phyloP scores from a whole-genome alignment of 2,888 invertebrate species.

The Caenorhabditis japonica region DNA sequence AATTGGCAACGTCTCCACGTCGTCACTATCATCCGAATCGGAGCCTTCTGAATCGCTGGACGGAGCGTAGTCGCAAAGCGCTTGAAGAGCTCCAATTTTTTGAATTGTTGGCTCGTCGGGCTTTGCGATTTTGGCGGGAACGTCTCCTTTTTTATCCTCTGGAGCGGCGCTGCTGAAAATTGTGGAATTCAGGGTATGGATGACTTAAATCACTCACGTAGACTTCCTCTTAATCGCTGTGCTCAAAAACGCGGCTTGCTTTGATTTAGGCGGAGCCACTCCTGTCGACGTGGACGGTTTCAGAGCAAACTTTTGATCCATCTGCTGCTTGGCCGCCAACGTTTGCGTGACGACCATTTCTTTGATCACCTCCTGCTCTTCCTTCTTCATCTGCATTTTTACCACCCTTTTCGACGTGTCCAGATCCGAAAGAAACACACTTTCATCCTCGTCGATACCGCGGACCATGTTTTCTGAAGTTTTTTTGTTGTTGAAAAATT shows the following conservation, averaged over 20 bases:
- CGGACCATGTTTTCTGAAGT: constrained; percentile 82
- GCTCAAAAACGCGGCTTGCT: constrained; percentile 60
- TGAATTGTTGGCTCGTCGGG: constrained; percentile 56
- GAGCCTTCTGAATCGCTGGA: constrained; percentile 78
- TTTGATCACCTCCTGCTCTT: constrained; percentile 66
- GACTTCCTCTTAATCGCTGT: constrained; percentile 48
- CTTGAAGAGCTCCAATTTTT: constrained; percentile 85
- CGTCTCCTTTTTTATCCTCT: constrained; percentile 38
- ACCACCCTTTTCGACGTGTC: constrained; percentile 77
- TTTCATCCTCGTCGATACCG: constrained; percentile 95
- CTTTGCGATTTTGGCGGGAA: constrained; percentile 27
- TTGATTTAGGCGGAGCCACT: constrained; percentile 40
- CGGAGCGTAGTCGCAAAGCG: constrained; percentile 86
- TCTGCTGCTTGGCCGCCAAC: constrained; percentile 26
- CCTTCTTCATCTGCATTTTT: constrained; percentile 60
- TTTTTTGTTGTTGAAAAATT: no score
- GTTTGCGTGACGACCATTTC: constrained; percentile 57
- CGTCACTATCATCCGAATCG: constrained; percentile 7
- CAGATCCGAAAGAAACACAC: constrained; percentile 91
- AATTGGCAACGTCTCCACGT: background rate
- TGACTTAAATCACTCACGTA: no score
- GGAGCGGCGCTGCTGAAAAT: constrained; percentile 19
- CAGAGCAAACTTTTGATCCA: constrained; percentile 9
- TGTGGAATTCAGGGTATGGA: no score
- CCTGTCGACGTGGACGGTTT: constrained; percentile 40